Evolutionary conservation across 92 coral and sea anemone genomes (phyloP), one percentile per base, ranked within the genome.

Genomic region (Blastomussa wellsi): DNA sequence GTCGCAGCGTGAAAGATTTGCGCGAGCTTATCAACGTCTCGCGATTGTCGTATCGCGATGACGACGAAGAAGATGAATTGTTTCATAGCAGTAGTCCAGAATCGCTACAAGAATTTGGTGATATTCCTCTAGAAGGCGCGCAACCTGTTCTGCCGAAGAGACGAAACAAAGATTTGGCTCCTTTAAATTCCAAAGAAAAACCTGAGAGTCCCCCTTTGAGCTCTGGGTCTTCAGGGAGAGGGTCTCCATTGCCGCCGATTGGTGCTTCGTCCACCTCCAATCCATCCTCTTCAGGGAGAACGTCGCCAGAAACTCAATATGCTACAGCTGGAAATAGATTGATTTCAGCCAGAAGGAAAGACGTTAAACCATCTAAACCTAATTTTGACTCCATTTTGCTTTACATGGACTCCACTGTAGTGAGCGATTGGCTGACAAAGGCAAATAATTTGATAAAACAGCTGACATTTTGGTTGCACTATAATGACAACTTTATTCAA

Each of bases 11-110:
- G 53, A 95, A 89, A 87, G 98, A 95, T 87, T 88, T 95, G 17
- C 81, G 98, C 57, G 98, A 95, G 71, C 79, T 95, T 57, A 95
- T 95, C 47, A 91, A 94, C 78, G 92, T 92, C 39, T 95, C 98
- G 37, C 93, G 98, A 62, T 75, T 95, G 75, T 95, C 98, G 6
- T 95, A 90, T 86, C 97, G 92, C 67, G 95, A 88, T 76, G 95
- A 94, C 73, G 97, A 95, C 17, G 94, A 89, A 48, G 83, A 74
- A 14, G 81, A 85, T 55, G 86, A 84, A 36, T 71, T 86, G 78
- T 24, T 36, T 76, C 49, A 35, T 49, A 74, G 84, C 52, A 64
- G 36, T 24, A 51, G 65, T 75, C 26, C 66, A 42, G 86, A 83
- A 35, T 79, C 80, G 22, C 81, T 72, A 33, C 72, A 68, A 38